Evolutionary conservation across 2,113 vertebrate genomes (phyloP), one percentile per base, ranked within the genome.

Genomic region (Pterophyllum scalare): DNA sequence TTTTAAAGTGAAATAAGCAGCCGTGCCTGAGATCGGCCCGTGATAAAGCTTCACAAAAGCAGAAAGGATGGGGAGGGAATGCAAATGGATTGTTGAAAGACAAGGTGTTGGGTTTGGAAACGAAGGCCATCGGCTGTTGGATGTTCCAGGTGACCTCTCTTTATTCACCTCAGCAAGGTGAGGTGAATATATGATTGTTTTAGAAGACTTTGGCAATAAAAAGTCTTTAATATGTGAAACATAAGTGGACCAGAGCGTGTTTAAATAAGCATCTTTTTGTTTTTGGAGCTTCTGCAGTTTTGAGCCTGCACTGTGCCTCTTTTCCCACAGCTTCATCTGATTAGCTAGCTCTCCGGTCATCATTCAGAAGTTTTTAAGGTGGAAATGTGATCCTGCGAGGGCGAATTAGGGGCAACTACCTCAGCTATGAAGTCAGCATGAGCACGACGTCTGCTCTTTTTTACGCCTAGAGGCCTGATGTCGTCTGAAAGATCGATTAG

Each of bases 1-100:
- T 86, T 94, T 93, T 88, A 92, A 91, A 93, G 81, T 92, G 81
- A 72, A 72, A 72, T 54, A 72, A 72, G 67, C 67, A 72, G 67
- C 17, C 46, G 26, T 0, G 19, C 46, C 67, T 54, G 11, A 31
- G 67, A 54, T 54, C 6, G 2, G 46, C 19, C 26, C 0, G 1
- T 72, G 67, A 54, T 72, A 33, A 33, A 54, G 26, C 46, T n/a
- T 4, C 46, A 54, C 67, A 19, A 33, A 33, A 54, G 46, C 46
- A 72, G 46, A 54, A 54, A 72, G 11, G 56, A 58, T 58, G 56
- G 56, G 2, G 56, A 58, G 11, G 11, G 10, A 58, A 77, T 54
- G 64, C 85, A 80, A 83, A 88, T 79, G 54, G 52, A 54, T 60
- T 5, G 78, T 11, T 62, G 77, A 84, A 22, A 84, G 78, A 65